phyloP scores from a whole-genome alignment of 2,888 invertebrate genomes.

The Cremastinae sp. region DNA sequence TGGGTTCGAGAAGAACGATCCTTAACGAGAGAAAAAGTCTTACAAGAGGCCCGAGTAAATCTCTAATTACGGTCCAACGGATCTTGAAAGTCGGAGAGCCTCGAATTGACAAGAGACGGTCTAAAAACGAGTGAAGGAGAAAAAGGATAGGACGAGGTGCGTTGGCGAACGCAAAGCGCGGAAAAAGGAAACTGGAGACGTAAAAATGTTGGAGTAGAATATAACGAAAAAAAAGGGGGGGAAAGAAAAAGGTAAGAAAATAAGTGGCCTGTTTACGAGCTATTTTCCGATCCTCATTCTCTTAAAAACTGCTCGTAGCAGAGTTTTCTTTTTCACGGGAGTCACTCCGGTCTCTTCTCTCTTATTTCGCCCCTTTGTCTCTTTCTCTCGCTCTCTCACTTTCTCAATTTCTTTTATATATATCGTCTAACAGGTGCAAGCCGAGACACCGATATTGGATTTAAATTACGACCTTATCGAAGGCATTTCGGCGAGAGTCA shows the following conservation, averaged over 20 bases:
- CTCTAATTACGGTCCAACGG: conserved; percentile 57
- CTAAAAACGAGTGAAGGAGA: not conserved
- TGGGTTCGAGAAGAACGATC: conserved; percentile 59
- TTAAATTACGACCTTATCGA: conserved; percentile 51
- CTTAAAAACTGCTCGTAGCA: conserved; percentile 20
- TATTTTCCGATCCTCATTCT: conserved; percentile 48
- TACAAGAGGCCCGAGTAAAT: conserved; percentile 56
- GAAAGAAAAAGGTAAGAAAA: conserved; percentile 12
- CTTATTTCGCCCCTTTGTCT: not conserved
- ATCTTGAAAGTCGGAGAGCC: conserved; percentile 39
- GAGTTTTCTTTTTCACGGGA: conserved; percentile 5
- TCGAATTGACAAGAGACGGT: conserved; percentile 5
- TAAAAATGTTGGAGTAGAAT: not conserved
- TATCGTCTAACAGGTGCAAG: conserved; percentile 18
- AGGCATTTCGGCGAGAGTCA: conserved; percentile 17
- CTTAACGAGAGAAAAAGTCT: conserved; percentile 60
- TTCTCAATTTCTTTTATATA: conserved; percentile 32
- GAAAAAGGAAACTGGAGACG: no score
- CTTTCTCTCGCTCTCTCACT: conserved; percentile 6
- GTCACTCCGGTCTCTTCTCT: not conserved
- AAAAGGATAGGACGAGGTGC: not conserved
- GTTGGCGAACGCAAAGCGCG: not conserved
- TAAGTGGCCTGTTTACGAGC: conserved; percentile 54
- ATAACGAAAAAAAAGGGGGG: not conserved
- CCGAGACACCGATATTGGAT: conserved; percentile 46